Evolutionary conservation across 1,140 invertebrate species (phyloP).

Genomic region (Neodiprion lecontei): DNA sequence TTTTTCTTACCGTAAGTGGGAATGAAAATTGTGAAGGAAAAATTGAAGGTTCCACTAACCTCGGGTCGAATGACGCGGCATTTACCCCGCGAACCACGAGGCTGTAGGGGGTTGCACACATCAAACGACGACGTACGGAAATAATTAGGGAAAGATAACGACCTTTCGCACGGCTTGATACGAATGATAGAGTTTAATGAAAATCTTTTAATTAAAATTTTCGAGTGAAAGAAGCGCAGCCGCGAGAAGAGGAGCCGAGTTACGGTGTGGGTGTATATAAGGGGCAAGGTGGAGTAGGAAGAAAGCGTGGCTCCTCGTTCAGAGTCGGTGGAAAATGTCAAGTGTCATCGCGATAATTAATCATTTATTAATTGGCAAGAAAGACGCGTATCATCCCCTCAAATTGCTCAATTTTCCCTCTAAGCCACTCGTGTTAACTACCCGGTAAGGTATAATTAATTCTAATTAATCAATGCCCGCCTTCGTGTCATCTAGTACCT

Average conservation of each 20-base stretch:
- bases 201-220: constrained; percentile 8
- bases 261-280: neutral
- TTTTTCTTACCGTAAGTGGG: no score
- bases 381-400: constrained; percentile 45
- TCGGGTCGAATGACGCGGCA: no score
- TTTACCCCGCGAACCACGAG: no score
- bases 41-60: no score
- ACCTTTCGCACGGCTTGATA: neutral
- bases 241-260: neutral
- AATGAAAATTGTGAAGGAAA: no score
- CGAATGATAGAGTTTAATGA: constrained; percentile 5
- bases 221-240: neutral
- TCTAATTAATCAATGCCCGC: constrained; percentile 22
- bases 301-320: neutral
- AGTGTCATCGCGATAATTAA: constrained; percentile 54
- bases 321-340: constrained; percentile 30
- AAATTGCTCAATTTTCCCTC: constrained; percentile 45
- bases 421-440: constrained; percentile 12
- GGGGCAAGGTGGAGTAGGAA: neutral
- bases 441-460: constrained; percentile 20
- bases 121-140: neutral
- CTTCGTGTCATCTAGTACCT: constrained; percentile 7
- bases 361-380: constrained; percentile 56
- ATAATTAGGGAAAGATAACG: constrained; percentile 4
- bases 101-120: no score